phyloP scores from a whole-genome alignment of 2,797 vertebrate genomes.

The Acanthis flammea region DNA sequence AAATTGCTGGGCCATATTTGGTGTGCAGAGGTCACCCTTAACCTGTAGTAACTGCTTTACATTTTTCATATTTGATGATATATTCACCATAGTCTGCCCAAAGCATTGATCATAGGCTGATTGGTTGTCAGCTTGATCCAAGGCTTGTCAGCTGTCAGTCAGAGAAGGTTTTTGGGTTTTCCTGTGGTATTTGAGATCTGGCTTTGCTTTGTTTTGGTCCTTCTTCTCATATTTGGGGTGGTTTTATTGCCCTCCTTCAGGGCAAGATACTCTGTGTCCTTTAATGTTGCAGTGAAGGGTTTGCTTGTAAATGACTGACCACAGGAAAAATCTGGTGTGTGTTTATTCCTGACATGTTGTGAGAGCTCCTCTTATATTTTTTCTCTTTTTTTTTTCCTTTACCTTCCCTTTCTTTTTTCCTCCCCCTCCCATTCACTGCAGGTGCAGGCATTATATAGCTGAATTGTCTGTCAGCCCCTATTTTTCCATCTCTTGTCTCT shows the following conservation, averaged over 20 bases:
- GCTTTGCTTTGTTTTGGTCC: neutral
- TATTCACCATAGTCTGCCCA: neutral
- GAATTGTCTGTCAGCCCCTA: neutral
- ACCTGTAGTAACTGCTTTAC: neutral
- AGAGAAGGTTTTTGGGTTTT: neutral
- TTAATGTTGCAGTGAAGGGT: neutral
- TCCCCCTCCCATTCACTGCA: neutral
- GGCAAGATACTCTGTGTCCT: neutral
- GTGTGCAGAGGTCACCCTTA: neutral
- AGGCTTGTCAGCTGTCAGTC: rapidly evolving
- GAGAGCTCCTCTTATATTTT: rapidly evolving
- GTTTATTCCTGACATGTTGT: neutral
- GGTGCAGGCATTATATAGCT: neutral
- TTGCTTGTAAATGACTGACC: neutral
- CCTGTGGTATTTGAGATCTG: neutral
- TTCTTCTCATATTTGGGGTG: neutral
- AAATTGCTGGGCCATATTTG: neutral
- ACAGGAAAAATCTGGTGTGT: neutral
- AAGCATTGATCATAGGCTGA: neutral
- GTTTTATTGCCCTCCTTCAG: rapidly evolving
- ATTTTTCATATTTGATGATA: neutral
- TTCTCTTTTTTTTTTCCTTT: too few relatives aligned
- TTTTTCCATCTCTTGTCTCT: constrained; percentile 9
- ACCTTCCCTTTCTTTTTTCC: too few relatives aligned
- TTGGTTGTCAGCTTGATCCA: neutral